phyloP scores from a whole-genome alignment of 2,113 vertebrate species.

The Oreochromis tanganicae region DNA sequence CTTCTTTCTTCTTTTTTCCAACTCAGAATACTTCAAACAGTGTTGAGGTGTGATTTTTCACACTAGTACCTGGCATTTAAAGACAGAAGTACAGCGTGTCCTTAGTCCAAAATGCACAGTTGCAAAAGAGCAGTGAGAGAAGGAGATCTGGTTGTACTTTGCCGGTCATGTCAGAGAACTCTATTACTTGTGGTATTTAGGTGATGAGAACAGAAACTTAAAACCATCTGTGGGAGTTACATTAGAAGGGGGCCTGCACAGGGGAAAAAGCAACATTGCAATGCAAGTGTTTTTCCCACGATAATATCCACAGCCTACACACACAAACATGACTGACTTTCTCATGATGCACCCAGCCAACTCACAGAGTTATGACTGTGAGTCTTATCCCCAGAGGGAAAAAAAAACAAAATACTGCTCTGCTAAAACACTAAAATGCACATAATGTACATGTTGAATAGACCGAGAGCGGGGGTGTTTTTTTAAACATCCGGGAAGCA shows the following conservation, averaged over 20 bases:
- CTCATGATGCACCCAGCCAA: background rate
- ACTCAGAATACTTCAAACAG: background rate
- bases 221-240: conserved; percentile 41
- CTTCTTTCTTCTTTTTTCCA: background rate
- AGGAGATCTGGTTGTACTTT: background rate
- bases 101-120: background rate
- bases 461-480: background rate
- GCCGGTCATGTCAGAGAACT: background rate
- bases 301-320: background rate
- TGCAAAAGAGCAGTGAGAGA: background rate
- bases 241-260: background rate
- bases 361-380: background rate
- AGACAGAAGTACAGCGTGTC: background rate
- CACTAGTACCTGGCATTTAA: background rate
- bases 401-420: background rate
- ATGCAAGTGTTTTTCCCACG: background rate
- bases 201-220: conserved; percentile 8
- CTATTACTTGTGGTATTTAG: conserved; percentile 6
- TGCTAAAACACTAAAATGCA: background rate
- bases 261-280: background rate
- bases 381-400: background rate
- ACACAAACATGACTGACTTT: background rate
- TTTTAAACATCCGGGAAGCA: background rate
- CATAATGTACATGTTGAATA: background rate
- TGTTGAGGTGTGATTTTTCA: background rate